Evolutionary conservation across 2,888 invertebrate species (phyloP).

Genomic region (Apodemia zela): DNA sequence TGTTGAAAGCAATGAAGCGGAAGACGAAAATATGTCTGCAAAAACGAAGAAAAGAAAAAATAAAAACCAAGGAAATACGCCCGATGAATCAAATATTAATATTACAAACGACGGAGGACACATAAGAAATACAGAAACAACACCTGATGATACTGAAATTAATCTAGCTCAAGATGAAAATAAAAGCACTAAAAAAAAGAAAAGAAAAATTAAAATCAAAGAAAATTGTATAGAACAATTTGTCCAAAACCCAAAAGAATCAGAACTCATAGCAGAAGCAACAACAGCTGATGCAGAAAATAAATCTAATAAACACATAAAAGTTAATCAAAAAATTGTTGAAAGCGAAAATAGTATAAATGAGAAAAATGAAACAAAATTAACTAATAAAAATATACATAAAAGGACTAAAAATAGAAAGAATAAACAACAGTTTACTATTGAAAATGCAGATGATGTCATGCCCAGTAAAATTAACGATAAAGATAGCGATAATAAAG

Average conservation of each 20-base stretch:
- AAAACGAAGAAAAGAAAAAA: background rate
- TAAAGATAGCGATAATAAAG: slow-evolving; percentile 12
- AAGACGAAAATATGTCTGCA: background rate
- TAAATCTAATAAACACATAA: slow-evolving; percentile 14
- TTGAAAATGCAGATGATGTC: slow-evolving; percentile 43
- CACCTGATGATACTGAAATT: slow-evolving; percentile 25
- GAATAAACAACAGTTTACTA: slow-evolving; percentile 40
- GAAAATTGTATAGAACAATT: background rate
- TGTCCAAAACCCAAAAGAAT: slow-evolving; percentile 18
- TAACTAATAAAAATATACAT: slow-evolving; percentile 1
- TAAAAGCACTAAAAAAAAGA: slow-evolving; percentile 29
- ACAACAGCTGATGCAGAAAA: background rate
- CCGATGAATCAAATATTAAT: background rate
- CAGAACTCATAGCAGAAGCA: background rate
- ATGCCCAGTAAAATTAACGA: slow-evolving; percentile 42
- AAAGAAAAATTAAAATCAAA: slow-evolving; percentile 27
- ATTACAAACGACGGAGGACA: background rate
- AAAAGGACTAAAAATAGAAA: slow-evolving; percentile 46
- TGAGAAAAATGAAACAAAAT: slow-evolving; percentile 27
- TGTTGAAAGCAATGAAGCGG: no score
- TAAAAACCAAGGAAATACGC: slow-evolving; percentile 18
- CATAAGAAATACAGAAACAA: slow-evolving; percentile 37
- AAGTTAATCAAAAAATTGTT: slow-evolving; percentile 9
- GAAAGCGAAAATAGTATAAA: slow-evolving; percentile 18
- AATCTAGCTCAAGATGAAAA: slow-evolving; percentile 22